A percentile compares a stretch with the other conserved stretches of the same genome.
phyloP scores from a whole-genome alignment of 92 coral and sea anemone species.

The Paragorgia papillata region DNA sequence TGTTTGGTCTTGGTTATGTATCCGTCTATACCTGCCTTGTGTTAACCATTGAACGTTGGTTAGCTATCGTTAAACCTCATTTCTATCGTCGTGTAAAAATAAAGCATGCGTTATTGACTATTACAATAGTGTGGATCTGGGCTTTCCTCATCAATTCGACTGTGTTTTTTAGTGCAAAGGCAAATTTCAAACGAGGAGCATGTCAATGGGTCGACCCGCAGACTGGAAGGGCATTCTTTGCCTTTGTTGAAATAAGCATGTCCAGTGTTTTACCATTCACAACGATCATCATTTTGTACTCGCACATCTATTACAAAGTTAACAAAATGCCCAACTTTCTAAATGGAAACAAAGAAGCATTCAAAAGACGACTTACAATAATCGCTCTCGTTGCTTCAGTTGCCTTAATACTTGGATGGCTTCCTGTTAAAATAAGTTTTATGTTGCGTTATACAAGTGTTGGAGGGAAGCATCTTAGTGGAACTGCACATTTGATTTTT shows the following conservation, averaged over 20 bases:
- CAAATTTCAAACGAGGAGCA: neutral
- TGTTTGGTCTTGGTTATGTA: slow-evolving; percentile 39
- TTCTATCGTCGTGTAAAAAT: slow-evolving; percentile 15
- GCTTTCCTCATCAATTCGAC: neutral
- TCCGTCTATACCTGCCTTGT: slow-evolving; percentile 38
- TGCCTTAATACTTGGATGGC: slow-evolving; percentile 30
- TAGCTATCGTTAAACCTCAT: slow-evolving; percentile 84
- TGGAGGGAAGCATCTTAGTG: slow-evolving; percentile 23
- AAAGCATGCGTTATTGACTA: slow-evolving; percentile 9
- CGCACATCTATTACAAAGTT: slow-evolving; percentile 22
- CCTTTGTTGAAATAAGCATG: neutral
- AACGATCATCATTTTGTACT: neutral
- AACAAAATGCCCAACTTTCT: neutral
- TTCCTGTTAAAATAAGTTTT: slow-evolving; percentile 21
- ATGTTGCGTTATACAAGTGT: slow-evolving; percentile 21
- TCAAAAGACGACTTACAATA: slow-evolving; percentile 5
- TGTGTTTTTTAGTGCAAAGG: neutral
- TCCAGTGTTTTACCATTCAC: slow-evolving; percentile 17
- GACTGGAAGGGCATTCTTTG: neutral
- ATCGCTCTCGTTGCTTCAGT: slow-evolving; percentile 14
- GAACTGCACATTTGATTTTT: slow-evolving; percentile 25
- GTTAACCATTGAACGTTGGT: slow-evolving; percentile 81
- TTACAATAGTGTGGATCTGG: slow-evolving; percentile 28
- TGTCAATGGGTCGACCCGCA: neutral
- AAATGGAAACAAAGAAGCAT: neutral